These are phyloP conservation scores for Laticauda colubrina DNA, from an alignment of 2,113 vertebrate genomes.

Conservation along the genomic window DNA sequence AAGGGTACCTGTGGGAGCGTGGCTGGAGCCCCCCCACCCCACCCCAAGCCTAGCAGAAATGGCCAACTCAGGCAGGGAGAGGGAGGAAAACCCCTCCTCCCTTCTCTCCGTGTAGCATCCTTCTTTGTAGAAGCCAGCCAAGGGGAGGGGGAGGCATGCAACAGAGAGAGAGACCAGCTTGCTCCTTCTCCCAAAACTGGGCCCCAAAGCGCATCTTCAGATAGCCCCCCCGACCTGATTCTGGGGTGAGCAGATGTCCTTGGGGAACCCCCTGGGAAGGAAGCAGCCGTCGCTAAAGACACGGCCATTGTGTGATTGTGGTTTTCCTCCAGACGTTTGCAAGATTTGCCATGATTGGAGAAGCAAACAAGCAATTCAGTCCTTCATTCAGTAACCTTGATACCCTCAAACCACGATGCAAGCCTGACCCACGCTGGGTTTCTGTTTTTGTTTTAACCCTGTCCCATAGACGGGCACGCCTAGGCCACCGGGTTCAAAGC, in stretches of 20 bases:
- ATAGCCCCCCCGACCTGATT: too few species aligned
- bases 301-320: background rate
- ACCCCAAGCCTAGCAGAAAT: background rate
- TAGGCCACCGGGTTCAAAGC: background rate
- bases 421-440: too few species aligned
- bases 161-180: background rate
- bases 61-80: background rate
- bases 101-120: background rate
- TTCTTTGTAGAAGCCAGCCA: background rate
- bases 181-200: background rate
- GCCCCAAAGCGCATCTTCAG: background rate
- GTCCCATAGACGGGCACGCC: background rate
- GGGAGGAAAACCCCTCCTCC: too few species aligned
- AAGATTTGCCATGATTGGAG: background rate
- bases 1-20: rapidly evolving
- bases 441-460: background rate
- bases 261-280: background rate
- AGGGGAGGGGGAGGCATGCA: background rate
- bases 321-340: background rate
- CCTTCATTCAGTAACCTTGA: background rate
- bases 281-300: background rate
- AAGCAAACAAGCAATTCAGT: background rate
- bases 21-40: background rate
- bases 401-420: background rate
- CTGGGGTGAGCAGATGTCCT: background rate